Evolutionary conservation across 2,888 invertebrate genomes (phyloP).

Genomic region (Neelides folsomi): DNA sequence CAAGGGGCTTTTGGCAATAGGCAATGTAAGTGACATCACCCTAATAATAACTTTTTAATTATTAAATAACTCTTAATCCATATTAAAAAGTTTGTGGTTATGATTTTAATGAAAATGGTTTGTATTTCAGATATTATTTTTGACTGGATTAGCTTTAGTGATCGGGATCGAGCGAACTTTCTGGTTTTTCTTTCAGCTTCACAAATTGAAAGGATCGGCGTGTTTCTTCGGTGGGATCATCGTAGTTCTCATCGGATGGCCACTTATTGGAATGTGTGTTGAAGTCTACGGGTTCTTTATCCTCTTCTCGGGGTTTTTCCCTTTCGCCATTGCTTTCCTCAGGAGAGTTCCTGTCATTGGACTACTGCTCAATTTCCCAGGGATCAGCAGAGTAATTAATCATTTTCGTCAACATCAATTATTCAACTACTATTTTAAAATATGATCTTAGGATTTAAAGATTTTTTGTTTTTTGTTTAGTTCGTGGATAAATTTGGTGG

Average conservation of each 20-base stretch:
- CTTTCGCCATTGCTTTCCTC: slow-evolving; percentile 88
- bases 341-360: slow-evolving; percentile 85
- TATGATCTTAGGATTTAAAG: too few relatives aligned
- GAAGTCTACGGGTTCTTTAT: slow-evolving; percentile 90
- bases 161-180: slow-evolving; percentile 91
- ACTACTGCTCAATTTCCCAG: slow-evolving; percentile 72
- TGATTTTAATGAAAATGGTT: too few relatives aligned
- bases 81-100: too few relatives aligned
- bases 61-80: too few relatives aligned
- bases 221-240: slow-evolving; percentile 87
- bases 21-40: slow-evolving; percentile 75
- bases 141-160: slow-evolving; percentile 85
- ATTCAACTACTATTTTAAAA: too few relatives aligned
- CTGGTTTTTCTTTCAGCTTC: slow-evolving; percentile 93
- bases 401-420: slow-evolving; percentile 1
- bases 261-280: slow-evolving; percentile 86
- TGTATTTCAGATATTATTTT: slow-evolving; percentile 76
- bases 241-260: slow-evolving; percentile 88
- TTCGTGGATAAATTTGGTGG: slow-evolving; percentile 66
- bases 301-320: slow-evolving; percentile 84
- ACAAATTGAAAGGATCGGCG: slow-evolving; percentile 79
- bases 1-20: slow-evolving; percentile 93
- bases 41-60: too few relatives aligned
- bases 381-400: slow-evolving; percentile 71
- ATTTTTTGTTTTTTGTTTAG: slow-evolving; percentile 44